These are phyloP conservation scores for Spheniscus mendiculus DNA, from an alignment of 2,113 vertebrate species.

Conservation along the genomic window DNA sequence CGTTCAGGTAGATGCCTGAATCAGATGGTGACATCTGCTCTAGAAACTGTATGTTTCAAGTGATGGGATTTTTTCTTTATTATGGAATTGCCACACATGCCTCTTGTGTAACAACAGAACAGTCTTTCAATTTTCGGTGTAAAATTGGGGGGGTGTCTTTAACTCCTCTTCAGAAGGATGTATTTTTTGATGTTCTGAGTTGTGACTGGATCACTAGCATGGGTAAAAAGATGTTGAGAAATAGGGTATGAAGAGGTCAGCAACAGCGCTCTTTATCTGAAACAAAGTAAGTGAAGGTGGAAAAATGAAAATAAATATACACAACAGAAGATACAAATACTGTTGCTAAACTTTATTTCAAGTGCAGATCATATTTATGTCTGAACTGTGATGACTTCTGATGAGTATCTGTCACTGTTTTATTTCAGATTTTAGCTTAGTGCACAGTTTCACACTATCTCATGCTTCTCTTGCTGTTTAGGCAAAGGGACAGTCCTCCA, in stretches of 20 bases:
- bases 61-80: neutral
- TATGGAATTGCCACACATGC: neutral
- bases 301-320: neutral
- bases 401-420: neutral
- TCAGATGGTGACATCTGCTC: neutral
- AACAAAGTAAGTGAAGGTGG: neutral
- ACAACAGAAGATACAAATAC: neutral
- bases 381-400: neutral
- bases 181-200: neutral
- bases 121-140: fast-evolving
- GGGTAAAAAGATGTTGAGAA: neutral
- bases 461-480: constrained; percentile 2
- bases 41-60: neutral
- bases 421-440: neutral
- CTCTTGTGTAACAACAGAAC: neutral
- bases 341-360: neutral
- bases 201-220: neutral
- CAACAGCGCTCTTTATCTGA: neutral
- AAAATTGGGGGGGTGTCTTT: fast-evolving
- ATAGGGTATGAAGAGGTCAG: neutral
- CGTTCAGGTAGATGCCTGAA: neutral
- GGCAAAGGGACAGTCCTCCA: constrained; percentile 65
- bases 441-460: neutral
- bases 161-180: neutral
- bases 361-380: neutral